phyloP scores from a whole-genome alignment of 92 coral and sea anemone genomes.

The Nematostella vectensis region DNA sequence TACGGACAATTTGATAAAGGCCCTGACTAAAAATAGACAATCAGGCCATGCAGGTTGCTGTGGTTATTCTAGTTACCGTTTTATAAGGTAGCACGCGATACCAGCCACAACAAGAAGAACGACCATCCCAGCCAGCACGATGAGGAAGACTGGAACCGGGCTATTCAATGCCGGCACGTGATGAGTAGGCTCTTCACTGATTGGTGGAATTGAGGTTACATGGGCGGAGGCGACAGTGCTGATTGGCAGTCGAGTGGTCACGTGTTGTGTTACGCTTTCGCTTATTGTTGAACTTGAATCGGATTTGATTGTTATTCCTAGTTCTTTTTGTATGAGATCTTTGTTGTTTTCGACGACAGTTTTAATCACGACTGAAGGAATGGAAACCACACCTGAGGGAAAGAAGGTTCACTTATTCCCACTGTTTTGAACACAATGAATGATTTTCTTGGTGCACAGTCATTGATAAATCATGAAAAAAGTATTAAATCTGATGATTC shows the following conservation, averaged over 20 bases:
- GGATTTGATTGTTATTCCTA: conserved; percentile 7
- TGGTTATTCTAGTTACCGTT: too few species aligned
- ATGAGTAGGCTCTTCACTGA: too few species aligned
- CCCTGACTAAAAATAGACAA: too few species aligned
- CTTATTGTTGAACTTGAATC: not conserved
- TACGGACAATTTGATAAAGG: too few species aligned
- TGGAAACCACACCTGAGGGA: conserved; percentile 1
- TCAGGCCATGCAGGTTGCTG: too few species aligned
- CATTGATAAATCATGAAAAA: not conserved
- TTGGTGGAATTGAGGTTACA: not conserved
- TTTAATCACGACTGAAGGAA: conserved; percentile 18
- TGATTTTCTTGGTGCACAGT: not conserved
- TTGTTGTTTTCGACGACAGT: conserved; percentile 9
- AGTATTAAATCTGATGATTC: too few species aligned
- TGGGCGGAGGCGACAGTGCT: not conserved
- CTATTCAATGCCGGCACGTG: too few species aligned
- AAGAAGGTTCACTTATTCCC: not conserved
- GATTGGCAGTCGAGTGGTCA: not conserved
- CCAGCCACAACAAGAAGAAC: too few species aligned
- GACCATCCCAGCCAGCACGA: too few species aligned
- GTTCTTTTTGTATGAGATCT: conserved; percentile 12
- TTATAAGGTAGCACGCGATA: too few species aligned
- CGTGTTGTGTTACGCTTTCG: not conserved
- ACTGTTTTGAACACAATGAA: not conserved
- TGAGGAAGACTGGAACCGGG: too few species aligned